Conservation (phyloP, 2,888 invertebrate genomes). For the Himalopsyche tibetana region DNA sequence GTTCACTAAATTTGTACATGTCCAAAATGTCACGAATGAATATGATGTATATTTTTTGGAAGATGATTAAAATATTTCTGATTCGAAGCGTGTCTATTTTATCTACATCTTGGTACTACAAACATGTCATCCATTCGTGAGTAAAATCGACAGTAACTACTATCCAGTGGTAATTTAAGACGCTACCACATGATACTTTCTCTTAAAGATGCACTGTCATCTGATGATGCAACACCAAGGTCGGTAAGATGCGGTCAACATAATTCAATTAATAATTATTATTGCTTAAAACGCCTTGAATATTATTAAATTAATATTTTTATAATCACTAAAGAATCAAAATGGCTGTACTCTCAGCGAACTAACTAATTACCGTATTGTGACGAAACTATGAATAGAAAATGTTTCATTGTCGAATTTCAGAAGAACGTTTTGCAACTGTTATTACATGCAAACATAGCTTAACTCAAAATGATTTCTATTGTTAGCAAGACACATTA, state of each 20-base stretch:
- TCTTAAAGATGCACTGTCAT: slow-evolving; percentile 14
- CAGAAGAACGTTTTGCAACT: neutral
- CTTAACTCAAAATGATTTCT: neutral
- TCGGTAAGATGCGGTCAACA: neutral
- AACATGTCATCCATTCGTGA: too few relatives aligned
- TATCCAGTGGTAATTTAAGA: neutral
- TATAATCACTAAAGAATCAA: neutral
- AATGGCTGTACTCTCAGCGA: too few relatives aligned
- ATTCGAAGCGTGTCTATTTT: too few relatives aligned
- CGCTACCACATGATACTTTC: neutral
- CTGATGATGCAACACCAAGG: neutral
- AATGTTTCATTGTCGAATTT: slow-evolving; percentile 15
- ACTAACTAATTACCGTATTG: neutral
- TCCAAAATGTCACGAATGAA: too few relatives aligned
- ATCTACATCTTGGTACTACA: too few relatives aligned
- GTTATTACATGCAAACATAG: neutral
- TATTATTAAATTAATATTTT: neutral
- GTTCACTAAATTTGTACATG: too few relatives aligned
- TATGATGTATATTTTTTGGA: too few relatives aligned
- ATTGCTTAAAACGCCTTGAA: slow-evolving; percentile 1
- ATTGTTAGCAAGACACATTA: neutral
- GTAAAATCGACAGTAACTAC: neutral
- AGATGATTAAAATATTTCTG: too few relatives aligned
- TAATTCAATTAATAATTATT: neutral
- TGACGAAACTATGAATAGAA: slow-evolving; percentile 7